Evolutionary conservation across 2,888 invertebrate species (phyloP), one percentile per base, ranked within the genome.

Genomic region (Phorcus lineatus): DNA sequence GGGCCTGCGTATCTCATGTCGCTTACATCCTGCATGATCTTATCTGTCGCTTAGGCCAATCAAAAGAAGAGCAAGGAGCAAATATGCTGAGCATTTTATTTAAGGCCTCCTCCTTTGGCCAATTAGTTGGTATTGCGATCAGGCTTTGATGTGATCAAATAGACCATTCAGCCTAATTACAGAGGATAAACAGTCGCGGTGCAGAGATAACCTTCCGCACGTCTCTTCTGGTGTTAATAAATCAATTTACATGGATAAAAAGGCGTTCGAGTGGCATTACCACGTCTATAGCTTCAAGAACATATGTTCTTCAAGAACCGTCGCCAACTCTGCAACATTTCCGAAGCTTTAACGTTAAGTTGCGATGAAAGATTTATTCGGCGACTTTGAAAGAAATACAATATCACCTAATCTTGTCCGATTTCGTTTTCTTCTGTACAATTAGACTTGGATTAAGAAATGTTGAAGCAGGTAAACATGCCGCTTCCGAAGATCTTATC

Each of bases 221-320:
- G 62, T 62, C 24, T 24, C 28, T 62, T 62, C 62, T 28, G 28
- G 28, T 62, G 62, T 62, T 62, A 62, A 62, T 62, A 62, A 62
- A 62, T 62, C 62, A 62, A 62, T 62, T 62, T 62, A 62, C 62
- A 62, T 62, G 62, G 62, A 62, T 28, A 62, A 62, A 62, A 62
- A 62, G 62, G 24, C 24, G 62, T 62, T 62, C 24, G 24, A 62
- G 62, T 28, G n/a, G 24, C 16, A 28, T 62, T 28, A 62, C 62
- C 62, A 22, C 62, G 62, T 62, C 62, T 24, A 28, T 28, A 62
- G 62, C 62, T 62, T 62, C 62, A 4, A 28, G 62, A 62, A 62
- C 62, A 62, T 62, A 62, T 62, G 62, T 62, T 62, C 62, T 7
- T 17, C 62, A 24, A 28, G 62, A 62, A 62, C 24, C 28, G 62